Conservation (phyloP, 2,888 invertebrate species). For the Onthophagus sagittarius region DNA sequence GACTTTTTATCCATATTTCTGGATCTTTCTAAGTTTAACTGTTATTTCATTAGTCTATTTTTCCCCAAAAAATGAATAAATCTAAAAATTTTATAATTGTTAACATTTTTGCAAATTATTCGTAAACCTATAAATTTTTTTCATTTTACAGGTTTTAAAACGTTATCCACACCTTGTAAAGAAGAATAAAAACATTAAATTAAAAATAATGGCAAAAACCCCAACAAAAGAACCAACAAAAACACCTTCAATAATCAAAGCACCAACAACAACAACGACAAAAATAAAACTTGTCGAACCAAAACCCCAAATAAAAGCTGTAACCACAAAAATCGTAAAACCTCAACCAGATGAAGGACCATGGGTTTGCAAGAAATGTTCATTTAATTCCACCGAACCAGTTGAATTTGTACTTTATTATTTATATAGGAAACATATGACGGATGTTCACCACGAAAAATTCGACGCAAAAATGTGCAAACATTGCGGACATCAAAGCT, state of each 20-base stretch:
- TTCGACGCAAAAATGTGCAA: constrained; percentile 77
- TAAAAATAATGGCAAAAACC: constrained; percentile 73
- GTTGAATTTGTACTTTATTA: constrained; percentile 74
- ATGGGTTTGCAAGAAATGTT: constrained; percentile 78
- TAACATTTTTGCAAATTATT: too few species aligned
- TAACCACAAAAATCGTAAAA: background rate
- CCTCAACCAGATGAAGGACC: constrained; percentile 64
- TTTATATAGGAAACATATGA: constrained; percentile 76
- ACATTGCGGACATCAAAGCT: constrained; percentile 76
- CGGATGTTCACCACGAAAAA: constrained; percentile 74
- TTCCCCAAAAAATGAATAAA: too few species aligned
- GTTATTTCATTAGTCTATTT: too few species aligned
- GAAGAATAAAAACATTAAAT: constrained; percentile 80
- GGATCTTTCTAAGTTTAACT: too few species aligned
- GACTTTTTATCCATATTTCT: too few species aligned
- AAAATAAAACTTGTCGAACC: constrained; percentile 21
- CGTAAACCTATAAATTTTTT: background rate
- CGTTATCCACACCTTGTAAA: constrained; percentile 86
- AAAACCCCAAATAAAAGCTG: constrained; percentile 12
- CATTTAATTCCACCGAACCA: constrained; percentile 55
- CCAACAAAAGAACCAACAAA: constrained; percentile 23
- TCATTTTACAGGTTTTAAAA: constrained; percentile 51
- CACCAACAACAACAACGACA: constrained; percentile 16
- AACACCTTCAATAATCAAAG: constrained; percentile 17
- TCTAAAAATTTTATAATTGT: too few species aligned